Base-by-base conservation (phyloP, 2,888 invertebrate genomes). In the Nasonia oneida region DNA sequence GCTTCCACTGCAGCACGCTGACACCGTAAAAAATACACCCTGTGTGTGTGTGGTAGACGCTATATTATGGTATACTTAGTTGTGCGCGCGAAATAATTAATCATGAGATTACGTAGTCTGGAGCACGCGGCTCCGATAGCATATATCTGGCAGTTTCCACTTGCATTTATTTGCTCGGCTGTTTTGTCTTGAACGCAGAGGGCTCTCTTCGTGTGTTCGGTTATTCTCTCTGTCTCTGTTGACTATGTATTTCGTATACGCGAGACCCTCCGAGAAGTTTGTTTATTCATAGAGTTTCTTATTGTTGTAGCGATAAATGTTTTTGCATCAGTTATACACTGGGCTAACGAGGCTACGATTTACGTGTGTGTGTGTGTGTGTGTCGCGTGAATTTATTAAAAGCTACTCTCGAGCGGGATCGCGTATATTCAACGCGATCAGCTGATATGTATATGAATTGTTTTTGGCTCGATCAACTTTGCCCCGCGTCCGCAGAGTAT, bases 51-150 rank as follows among this genome's bases (percentile, higher is more conserved):
- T 12, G 47, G 39, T 29, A 29, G 14, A 29, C 47, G 18, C 67
- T 29, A 73, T 53, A 53, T 61, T 37, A 3, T 37, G 37, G 37
- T 37, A 37, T 37, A 37, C 37, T n/a, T 61, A 61, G 73, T 10
- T 42, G 57, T 15, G 50, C 33, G 8, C 0, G 14, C 6, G 37
- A 33, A 70, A 84, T 81, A 87, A 84, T 87, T 84, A 87, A 84
- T 87, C 81, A 84, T 76, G 79, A 84, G 82, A 84, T 87, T 87
- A 82, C 82, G 84, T 82, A 67, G 64, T 73, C 74, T 74, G 71
- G n/a, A 23, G 39, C 15, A 78, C 42, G 33, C 70, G 70, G 37
- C 10, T 29, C 39, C 71, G 18, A n/a, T 8, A 53, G 18, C 10
- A n/a, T 6, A 33, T 53, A 67, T 47, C 82, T 78, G 64, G 74